These are phyloP conservation scores for Seira sanloemensis DNA, from an alignment of 2,888 invertebrate species.

Conservation along the genomic window DNA sequence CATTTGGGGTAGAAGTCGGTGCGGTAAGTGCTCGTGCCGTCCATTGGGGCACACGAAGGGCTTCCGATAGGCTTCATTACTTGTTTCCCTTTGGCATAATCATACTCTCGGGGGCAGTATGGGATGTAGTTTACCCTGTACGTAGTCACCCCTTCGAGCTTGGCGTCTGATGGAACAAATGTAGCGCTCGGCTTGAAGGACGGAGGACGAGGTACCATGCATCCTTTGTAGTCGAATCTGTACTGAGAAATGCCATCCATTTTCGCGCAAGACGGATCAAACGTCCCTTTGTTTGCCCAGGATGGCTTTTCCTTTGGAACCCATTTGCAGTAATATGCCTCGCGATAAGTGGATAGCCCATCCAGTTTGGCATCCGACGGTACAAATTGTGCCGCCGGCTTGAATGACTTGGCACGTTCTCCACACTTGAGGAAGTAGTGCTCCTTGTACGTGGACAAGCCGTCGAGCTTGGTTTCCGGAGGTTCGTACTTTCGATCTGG, in stretches of 20 bases:
- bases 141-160: constrained; percentile 62
- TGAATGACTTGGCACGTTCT: constrained; percentile 53
- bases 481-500: constrained; percentile 63
- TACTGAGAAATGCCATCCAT: constrained; percentile 63
- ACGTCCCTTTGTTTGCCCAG: constrained; percentile 41
- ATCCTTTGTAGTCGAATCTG: constrained; percentile 64
- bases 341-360: constrained; percentile 63
- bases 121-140: constrained; percentile 64
- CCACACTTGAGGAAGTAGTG: constrained; percentile 65
- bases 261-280: constrained; percentile 60
- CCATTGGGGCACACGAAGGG: constrained; percentile 64
- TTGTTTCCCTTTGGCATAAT: constrained; percentile 62
- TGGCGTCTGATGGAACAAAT: constrained; percentile 62
- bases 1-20: constrained; percentile 64
- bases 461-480: constrained; percentile 52
- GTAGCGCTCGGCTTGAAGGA: constrained; percentile 50
- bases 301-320: constrained; percentile 43
- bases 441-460: constrained; percentile 55
- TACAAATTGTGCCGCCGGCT: constrained; percentile 53
- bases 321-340: constrained; percentile 51
- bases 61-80: constrained; percentile 24
- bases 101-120: constrained; percentile 66
- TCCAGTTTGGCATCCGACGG: constrained; percentile 60
- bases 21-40: constrained; percentile 62
- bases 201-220: constrained; percentile 48